Conservation (phyloP, 2,888 invertebrate species). For the Stenodera caucasica region DNA sequence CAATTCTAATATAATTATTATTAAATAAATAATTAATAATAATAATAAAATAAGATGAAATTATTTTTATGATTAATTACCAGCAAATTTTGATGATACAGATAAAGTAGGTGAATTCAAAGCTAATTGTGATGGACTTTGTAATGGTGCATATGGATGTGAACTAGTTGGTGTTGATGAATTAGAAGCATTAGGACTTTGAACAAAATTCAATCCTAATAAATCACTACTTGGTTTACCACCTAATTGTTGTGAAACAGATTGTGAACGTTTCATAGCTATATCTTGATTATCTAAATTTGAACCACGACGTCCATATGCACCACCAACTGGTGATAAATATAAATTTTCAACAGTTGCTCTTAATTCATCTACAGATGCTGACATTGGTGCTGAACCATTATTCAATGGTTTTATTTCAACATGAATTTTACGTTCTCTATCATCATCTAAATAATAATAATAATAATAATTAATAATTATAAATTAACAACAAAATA, state of each 20-base stretch:
- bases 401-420: conserved; percentile 94
- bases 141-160: conserved; percentile 82
- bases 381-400: conserved; percentile 86
- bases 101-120: conserved; percentile 68
- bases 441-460: conserved; percentile 69
- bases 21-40: conserved; percentile 42
- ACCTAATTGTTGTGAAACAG: conserved; percentile 74
- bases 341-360: conserved; percentile 92
- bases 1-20: conserved; percentile 56
- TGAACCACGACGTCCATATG: conserved; percentile 67
- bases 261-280: conserved; percentile 71
- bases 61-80: conserved; percentile 45
- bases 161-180: conserved; percentile 63
- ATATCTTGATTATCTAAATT: conserved; percentile 66
- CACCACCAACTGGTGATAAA: conserved; percentile 71
- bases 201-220: conserved; percentile 72
- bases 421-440: conserved; percentile 87
- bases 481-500: conserved; percentile 16
- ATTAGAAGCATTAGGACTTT: conserved; percentile 82
- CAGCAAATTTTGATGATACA: conserved; percentile 58
- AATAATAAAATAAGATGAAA: conserved; percentile 6
- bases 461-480: neutral
- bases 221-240: conserved; percentile 78
- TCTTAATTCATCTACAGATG: conserved; percentile 92
- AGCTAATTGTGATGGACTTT: conserved; percentile 71